Conservation (phyloP, 2,888 invertebrate genomes). For the Nemoura dubitans region DNA sequence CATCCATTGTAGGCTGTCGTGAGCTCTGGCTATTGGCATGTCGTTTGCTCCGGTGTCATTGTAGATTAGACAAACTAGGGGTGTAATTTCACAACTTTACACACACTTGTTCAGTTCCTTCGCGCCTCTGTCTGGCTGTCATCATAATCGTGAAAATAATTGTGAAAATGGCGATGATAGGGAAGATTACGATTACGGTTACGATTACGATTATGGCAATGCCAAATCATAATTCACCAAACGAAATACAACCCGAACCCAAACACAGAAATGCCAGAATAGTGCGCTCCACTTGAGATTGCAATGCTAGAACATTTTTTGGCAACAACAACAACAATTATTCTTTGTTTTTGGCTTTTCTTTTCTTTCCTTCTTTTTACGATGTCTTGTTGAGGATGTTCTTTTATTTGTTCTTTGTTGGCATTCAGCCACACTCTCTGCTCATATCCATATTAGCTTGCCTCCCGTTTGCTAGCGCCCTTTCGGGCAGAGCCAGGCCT, state of each 20-base stretch:
- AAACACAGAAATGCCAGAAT: not conserved
- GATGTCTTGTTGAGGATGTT: constrained; percentile 7
- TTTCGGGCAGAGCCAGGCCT: too few species aligned
- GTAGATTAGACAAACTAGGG: too few species aligned
- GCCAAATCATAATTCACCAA: not conserved
- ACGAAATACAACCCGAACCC: not conserved
- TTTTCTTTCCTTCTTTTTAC: not conserved
- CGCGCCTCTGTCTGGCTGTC: too few species aligned
- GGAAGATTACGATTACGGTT: not conserved
- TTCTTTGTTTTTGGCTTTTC: constrained; percentile 12
- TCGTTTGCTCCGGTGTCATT: too few species aligned
- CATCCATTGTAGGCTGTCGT: too few species aligned
- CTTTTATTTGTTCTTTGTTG: not conserved
- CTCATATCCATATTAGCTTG: not conserved
- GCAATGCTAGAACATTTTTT: constrained; percentile 5
- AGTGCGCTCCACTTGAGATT: not conserved
- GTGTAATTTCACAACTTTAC: too few species aligned
- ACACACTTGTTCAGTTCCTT: too few species aligned
- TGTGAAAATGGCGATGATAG: not conserved
- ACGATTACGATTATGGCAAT: not conserved
- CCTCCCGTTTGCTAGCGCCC: too few species aligned
- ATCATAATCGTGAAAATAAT: not conserved
- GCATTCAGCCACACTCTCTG: not conserved
- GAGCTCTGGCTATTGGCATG: too few species aligned
- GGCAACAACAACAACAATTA: constrained; percentile 12